Conservation (phyloP, 2,888 invertebrate genomes). For the Cepaea hortensis region DNA sequence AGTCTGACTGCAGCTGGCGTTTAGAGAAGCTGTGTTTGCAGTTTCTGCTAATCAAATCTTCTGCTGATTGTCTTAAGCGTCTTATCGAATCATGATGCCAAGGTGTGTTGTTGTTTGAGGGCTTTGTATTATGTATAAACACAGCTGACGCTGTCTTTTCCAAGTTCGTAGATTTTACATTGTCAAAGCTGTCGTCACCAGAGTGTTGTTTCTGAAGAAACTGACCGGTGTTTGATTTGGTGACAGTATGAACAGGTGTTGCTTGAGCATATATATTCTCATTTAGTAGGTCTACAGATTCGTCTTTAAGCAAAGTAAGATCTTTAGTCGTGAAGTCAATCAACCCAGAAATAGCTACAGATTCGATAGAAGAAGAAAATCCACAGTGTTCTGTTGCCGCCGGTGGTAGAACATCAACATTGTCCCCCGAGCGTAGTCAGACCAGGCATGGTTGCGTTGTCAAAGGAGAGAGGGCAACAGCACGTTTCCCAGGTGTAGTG, state of each 20-base stretch:
- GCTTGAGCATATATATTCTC: too few species aligned
- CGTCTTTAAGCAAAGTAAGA: too few species aligned
- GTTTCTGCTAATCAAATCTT: constrained; percentile 33
- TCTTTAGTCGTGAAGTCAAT: too few species aligned
- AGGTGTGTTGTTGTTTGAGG: background rate
- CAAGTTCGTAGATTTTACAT: background rate
- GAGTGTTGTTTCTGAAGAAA: too few species aligned
- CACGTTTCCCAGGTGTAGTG: constrained; percentile 39
- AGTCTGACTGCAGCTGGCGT: constrained; percentile 4
- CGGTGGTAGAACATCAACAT: constrained; percentile 9
- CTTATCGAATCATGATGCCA: background rate
- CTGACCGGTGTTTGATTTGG: too few species aligned
- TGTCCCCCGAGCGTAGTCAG: constrained; percentile 50
- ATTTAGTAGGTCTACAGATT: too few species aligned
- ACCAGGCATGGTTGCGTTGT: constrained; percentile 39
- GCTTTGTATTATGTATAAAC: background rate
- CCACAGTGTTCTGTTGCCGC: background rate
- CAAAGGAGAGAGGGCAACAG: background rate
- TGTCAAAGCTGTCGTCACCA: too few species aligned
- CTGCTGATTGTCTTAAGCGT: constrained; percentile 23
- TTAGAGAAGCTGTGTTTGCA: background rate
- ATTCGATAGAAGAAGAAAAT: background rate
- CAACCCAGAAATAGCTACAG: background rate
- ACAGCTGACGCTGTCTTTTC: background rate
- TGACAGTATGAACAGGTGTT: too few species aligned